Conservation (phyloP, 2,797 vertebrate species). For the Lacerta agilis region DNA sequence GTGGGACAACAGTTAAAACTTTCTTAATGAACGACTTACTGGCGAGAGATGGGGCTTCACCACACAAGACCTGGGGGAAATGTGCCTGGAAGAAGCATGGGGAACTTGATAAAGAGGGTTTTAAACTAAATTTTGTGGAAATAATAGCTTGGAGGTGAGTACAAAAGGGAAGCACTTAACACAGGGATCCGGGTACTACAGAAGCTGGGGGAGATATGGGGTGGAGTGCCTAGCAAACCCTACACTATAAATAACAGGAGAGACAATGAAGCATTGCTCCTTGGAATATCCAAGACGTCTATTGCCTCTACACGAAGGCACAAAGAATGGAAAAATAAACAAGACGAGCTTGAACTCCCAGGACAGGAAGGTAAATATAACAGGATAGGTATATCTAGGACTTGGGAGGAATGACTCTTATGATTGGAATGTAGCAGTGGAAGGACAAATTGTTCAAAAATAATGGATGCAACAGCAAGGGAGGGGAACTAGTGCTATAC, state of each 20-base stretch:
- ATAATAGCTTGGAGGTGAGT: no score
- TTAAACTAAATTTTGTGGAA: no score
- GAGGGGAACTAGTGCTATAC: no score
- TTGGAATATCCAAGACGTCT: no score
- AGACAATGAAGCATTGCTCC: no score
- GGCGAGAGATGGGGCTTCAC: no score
- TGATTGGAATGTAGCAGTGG: background rate
- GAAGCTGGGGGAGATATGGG: background rate
- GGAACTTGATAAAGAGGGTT: background rate
- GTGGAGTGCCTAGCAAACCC: background rate
- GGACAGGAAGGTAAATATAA: background rate
- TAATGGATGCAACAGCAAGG: no score
- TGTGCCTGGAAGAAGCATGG: background rate
- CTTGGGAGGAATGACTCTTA: background rate
- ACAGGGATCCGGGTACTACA: no score
- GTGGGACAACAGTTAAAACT: no score
- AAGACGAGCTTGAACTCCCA: background rate
- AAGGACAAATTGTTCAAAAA: background rate
- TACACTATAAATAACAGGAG: background rate
- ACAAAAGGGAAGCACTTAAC: no score
- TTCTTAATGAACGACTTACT: no score
- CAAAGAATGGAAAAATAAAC: background rate
- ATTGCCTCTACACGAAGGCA: background rate
- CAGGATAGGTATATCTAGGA: background rate
- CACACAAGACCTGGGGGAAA: no score